A percentile compares a stretch with the other conserved stretches of the same genome.
These are phyloP conservation scores for Calyptommatus sinebrachiatus DNA, from an alignment of 2,113 vertebrate species.

Conservation along the genomic window DNA sequence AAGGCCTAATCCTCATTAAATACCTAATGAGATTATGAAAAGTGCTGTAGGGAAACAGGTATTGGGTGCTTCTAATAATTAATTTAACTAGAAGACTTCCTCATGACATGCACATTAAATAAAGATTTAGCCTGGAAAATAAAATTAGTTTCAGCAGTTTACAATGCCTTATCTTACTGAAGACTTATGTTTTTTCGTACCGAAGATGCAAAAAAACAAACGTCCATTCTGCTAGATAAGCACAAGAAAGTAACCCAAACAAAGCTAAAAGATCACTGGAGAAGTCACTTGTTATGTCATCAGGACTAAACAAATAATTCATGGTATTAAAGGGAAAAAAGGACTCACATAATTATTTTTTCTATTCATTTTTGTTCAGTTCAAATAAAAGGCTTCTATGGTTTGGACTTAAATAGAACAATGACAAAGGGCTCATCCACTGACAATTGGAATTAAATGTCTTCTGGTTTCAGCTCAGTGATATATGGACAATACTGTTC, in stretches of 20 bases:
- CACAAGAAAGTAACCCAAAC: not conserved
- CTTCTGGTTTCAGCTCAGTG: too few species aligned
- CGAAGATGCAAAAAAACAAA: conserved; percentile 1
- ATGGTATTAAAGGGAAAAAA: not conserved
- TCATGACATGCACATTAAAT: conserved; percentile 50
- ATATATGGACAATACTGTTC: too few species aligned
- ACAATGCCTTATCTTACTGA: not conserved
- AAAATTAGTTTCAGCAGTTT: conserved; percentile 41
- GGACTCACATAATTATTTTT: too few species aligned
- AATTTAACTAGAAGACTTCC: conserved; percentile 52
- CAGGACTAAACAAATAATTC: not conserved
- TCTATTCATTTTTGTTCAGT: too few species aligned
- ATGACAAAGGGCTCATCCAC: too few species aligned
- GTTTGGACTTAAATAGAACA: too few species aligned
- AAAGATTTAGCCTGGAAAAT: conserved; percentile 39
- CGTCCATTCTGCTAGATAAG: not conserved
- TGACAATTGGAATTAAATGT: too few species aligned
- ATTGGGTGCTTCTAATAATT: conserved; percentile 49
- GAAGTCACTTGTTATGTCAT: not conserved
- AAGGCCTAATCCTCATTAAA: too few species aligned
- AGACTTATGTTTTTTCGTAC: not conserved
- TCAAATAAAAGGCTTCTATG: too few species aligned
- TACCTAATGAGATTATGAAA: conserved; percentile 45
- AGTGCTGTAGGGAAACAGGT: conserved; percentile 49
- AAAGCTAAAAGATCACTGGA: not conserved